Evolutionary conservation across 1,140 invertebrate genomes (phyloP).

Genomic region (Lordiphosa mommai): DNA sequence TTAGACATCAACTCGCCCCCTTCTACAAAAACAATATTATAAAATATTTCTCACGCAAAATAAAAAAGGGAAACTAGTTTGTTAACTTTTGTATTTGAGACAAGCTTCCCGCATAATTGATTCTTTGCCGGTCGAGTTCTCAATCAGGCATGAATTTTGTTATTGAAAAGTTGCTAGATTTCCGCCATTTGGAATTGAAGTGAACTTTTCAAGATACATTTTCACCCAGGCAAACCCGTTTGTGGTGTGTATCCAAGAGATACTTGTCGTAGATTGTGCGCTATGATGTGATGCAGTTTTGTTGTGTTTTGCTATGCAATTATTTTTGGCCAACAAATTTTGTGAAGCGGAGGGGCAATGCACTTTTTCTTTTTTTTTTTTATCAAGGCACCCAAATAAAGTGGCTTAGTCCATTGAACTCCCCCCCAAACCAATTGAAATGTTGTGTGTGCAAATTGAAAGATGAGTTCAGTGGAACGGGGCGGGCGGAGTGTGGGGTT

Average conservation of each 20-base stretch:
- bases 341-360: no score
- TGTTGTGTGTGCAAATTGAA: neutral
- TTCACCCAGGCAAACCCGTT: conserved; percentile 45
- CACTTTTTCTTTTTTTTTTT: neutral
- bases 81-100: conserved; percentile 11
- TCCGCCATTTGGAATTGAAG: conserved; percentile 30
- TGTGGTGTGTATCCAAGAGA: conserved; percentile 35
- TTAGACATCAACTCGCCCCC: conserved; percentile 11
- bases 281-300: conserved; percentile 1
- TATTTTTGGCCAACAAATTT: neutral
- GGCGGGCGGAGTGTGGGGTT: neutral
- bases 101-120: neutral
- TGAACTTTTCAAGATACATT: conserved; percentile 18
- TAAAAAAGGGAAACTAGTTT: conserved; percentile 8
- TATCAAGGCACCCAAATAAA: neutral
- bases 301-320: neutral
- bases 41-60: no score
- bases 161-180: conserved; percentile 46
- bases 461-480: neutral
- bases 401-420: neutral
- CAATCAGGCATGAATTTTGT: conserved; percentile 28
- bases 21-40: no score
- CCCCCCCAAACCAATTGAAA: conserved; percentile 1
- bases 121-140: neutral
- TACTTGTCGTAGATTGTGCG: conserved; percentile 12